phyloP scores from a whole-genome alignment of 1,140 invertebrate species.

The Dermatophagoides farinae region DNA sequence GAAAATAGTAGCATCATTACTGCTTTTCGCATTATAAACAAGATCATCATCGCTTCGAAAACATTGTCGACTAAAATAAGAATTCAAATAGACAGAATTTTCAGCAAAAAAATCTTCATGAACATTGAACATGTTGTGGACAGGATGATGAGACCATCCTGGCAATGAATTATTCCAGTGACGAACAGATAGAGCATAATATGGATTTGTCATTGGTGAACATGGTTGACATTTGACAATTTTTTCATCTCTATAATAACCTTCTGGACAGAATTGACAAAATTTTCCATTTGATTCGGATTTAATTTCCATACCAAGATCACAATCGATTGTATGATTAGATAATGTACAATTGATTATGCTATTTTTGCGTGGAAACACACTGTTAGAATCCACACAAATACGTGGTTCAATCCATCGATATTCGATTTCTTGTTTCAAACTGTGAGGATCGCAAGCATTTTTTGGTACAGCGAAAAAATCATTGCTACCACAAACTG shows the following conservation, averaged over 20 bases:
- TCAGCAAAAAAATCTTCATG: neutral
- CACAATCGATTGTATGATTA: constrained; percentile 25
- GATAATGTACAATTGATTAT: constrained; percentile 1
- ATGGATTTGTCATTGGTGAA: constrained; percentile 32
- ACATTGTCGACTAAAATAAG: constrained; percentile 1
- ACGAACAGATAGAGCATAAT: constrained; percentile 30
- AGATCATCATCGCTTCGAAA: neutral
- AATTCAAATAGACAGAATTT: neutral
- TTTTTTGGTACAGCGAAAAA: constrained; percentile 32
- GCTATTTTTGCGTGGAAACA: neutral
- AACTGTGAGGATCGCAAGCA: constrained; percentile 30
- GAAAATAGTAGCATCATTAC: neutral
- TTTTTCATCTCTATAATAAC: constrained; percentile 26
- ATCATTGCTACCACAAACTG: constrained; percentile 33
- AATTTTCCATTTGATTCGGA: constrained; percentile 19
- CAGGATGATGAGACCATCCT: neutral
- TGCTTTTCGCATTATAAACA: neutral
- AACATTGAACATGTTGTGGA: neutral
- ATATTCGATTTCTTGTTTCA: constrained; percentile 29
- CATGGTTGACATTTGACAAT: constrained; percentile 30
- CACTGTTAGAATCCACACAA: constrained; percentile 27
- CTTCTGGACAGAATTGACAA: constrained; percentile 28
- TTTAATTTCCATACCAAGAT: constrained; percentile 33
- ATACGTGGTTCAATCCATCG: constrained; percentile 36
- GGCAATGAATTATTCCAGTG: constrained; percentile 29